Conservation (phyloP, 1,140 invertebrate species). For the Drosophila punjabiensis region DNA sequence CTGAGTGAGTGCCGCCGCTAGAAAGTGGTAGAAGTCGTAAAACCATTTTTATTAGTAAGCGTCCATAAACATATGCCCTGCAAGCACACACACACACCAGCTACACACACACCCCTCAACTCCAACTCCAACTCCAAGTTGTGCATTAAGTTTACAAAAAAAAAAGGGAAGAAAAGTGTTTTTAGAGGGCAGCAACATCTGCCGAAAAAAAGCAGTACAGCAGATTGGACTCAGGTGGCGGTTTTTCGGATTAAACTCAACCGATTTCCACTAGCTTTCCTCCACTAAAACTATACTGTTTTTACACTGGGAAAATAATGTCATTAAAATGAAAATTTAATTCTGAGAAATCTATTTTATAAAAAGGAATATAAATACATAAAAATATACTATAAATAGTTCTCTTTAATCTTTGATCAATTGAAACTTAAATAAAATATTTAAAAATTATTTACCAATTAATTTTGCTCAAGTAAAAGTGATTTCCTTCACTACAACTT, state of each 20-base stretch:
- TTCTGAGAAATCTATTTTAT: too few species aligned
- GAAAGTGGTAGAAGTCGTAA: slow-evolving; percentile 60
- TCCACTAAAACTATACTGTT: slow-evolving; percentile 10
- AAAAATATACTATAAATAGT: too few species aligned
- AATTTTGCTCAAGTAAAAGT: too few species aligned
- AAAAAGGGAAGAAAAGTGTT: background rate
- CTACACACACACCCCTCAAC: too few species aligned
- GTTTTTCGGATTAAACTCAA: slow-evolving; percentile 3
- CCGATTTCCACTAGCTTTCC: slow-evolving; percentile 32
- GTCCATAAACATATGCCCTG: slow-evolving; percentile 72
- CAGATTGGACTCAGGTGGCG: slow-evolving; percentile 32
- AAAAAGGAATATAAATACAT: too few species aligned
- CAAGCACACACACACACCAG: slow-evolving; percentile 2
- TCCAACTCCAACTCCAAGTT: background rate
- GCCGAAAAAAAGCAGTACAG: slow-evolving; percentile 8
- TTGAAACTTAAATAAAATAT: too few species aligned
- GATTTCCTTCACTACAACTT: too few species aligned
- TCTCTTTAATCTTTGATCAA: too few species aligned
- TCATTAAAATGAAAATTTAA: too few species aligned
- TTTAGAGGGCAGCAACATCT: slow-evolving; percentile 32
- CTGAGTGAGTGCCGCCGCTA: slow-evolving; percentile 52
- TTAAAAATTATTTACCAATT: too few species aligned
- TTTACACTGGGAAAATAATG: background rate
- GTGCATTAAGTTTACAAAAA: slow-evolving; percentile 29
- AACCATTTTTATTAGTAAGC: slow-evolving; percentile 75